Percentiles rank a stretch among this genome's conserved stretches.
These are phyloP conservation scores for Dermolepida albohirtum DNA, from an alignment of 2,888 invertebrate species.

Conservation along the genomic window DNA sequence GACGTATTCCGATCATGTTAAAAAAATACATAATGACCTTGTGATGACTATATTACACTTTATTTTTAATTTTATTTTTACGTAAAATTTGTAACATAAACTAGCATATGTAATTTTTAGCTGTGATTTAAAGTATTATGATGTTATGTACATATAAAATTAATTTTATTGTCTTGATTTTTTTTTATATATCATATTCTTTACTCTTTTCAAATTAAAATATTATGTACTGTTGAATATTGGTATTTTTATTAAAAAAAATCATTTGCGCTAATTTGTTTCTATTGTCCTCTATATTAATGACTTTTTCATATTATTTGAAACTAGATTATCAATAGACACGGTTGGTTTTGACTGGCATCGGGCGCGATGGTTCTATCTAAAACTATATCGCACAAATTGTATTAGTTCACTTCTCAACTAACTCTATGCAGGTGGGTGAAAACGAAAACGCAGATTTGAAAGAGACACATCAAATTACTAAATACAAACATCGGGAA, in stretches of 20 bases:
- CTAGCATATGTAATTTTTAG: constrained; percentile 17
- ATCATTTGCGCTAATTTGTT: not conserved
- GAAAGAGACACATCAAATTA: too few relatives aligned
- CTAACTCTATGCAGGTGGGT: too few relatives aligned
- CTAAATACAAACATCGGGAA: too few relatives aligned
- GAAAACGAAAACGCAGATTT: too few relatives aligned
- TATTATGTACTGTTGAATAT: constrained; percentile 6
- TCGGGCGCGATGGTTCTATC: too few relatives aligned
- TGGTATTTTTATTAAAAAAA: not conserved
- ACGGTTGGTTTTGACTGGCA: too few relatives aligned
- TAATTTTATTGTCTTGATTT: constrained; percentile 10
- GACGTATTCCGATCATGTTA: too few relatives aligned
- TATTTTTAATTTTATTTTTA: not conserved
- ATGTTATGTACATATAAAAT: constrained; percentile 1
- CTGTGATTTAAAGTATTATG: constrained; percentile 36
- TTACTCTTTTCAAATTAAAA: constrained; percentile 3
- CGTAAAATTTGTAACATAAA: not conserved
- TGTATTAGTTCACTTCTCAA: too few relatives aligned
- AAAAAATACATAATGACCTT: too few relatives aligned
- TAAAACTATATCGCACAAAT: too few relatives aligned
- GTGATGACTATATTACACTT: too few relatives aligned
- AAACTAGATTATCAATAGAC: not conserved
- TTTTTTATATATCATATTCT: not conserved
- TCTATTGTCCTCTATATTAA: not conserved
- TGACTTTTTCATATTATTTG: not conserved